Base-by-base conservation (phyloP, 2,113 vertebrate species). In the Lota lota region DNA sequence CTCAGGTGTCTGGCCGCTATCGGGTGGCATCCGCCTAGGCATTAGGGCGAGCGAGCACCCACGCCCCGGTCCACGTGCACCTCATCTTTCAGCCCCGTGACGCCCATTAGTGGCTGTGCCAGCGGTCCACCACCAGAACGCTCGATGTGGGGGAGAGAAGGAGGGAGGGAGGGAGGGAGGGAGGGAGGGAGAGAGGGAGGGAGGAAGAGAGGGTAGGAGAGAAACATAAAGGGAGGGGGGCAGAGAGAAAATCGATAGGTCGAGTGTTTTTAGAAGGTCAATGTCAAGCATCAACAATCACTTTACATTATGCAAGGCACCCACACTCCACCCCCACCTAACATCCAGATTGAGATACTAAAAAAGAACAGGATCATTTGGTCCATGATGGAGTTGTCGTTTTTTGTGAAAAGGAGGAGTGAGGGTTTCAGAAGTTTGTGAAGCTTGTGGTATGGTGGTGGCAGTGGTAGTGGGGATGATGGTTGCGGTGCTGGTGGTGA, bases 1-100 rank as follows among this genome's bases (percentile, higher is more conserved):
- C 40, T 47, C 88, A 90, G 89, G 90, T 91, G 84, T 89, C 86
- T 87, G 79, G 84, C 69, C 73, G 77, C 84, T 85, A 90, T 90
- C 82, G 68, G 85, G 82, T 88, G 81, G 84, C 83, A 84, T 81
- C 64, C 75, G 64, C 70, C 75, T 73, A 82, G 77, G 78, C 83
- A 83, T 79, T 75, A 84, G 80, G 24, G 24, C 24, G 24, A 24
- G 24, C 24, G 24, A 24, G 24, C 24, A 24, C 24, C 24, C 24
- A 24, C 1, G 4, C 28, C 82, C 78, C 73, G 78, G 71, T 79
- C 79, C 72, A 71, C 73, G 33, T 83, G 81, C 79, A 79, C 77
- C 77, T 81, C 66, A 79, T 81, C 79, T 84, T 80, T 86, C 74
- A 78, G 11, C 19, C 57, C 17, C 57, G 18, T 75, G 61, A 22